Evolutionary conservation across 2,113 vertebrate genomes (phyloP), one percentile per base, ranked within the genome.

Genomic region (Salvator merianae): DNA sequence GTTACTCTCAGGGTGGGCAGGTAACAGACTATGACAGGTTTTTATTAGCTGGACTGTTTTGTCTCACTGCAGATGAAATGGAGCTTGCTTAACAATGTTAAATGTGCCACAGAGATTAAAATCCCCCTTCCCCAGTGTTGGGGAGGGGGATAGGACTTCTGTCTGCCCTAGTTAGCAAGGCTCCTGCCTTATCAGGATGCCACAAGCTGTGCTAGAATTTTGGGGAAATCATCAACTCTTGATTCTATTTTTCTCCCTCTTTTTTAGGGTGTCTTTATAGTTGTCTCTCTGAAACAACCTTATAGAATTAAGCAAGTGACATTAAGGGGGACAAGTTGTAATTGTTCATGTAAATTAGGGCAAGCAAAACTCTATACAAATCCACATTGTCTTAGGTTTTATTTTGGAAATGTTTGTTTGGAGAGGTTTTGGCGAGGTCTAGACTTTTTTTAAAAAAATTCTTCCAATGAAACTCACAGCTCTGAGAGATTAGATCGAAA

Each of bases 31-130:
- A 40, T 87, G 81, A 87, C 74, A 85, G 63, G 81, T 66, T 86
- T 81, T 79, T 78, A 71, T 87, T 87, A 88, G 85, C 55, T 32
- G 72, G 59, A 83, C 30, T 74, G 65, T 36, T 79, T 89, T 86
- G 89, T 77, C 76, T 90, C 81, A 59, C 84, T 59, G 77, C 74
- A 9, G 0, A 87, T 84, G 63, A 85, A 89, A 85, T 0, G 71
- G 47, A 87, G 55, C 36, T 80, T 79, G 40, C 6, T 66, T 20
- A 43, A 84, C 71, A 32, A 30, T 47, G 68, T 20, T 63, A 79
- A 74, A 55, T 86, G 65, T 77, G 40, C 78, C 73, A 77, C 2
- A 1, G 73, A 90, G 78, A 85, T 34, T 47, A 80, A 59, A 88
- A 77, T 12, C 74, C 10, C 55, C 53, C 53, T 68, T 63, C 22